Base-by-base conservation (phyloP, 2,113 vertebrate species). In the Pycnonotus jocosus region DNA sequence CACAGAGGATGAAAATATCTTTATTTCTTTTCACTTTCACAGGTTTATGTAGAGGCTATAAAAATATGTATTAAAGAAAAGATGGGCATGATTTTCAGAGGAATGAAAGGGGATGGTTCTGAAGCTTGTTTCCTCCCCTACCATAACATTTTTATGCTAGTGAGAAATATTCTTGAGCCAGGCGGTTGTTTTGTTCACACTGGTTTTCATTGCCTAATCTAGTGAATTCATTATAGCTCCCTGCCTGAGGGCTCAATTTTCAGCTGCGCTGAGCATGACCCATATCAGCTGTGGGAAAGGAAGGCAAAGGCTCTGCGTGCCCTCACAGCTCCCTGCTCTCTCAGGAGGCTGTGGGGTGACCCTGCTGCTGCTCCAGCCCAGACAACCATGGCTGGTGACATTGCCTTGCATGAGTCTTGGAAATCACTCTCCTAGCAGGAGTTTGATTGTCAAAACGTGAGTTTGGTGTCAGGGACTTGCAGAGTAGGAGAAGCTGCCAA, bases 151-250 rank as follows among this genome's bases (percentile, higher is more conserved):
- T 88, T 93, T 73, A 74, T 6, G 2, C 17, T 24, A 78, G 61
- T 6, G 3, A 0, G 1, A 93, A 86, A 88, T 78, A 90, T 90
- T 94, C 69, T 93, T 86, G 76, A 86, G 53, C 83, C 88, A 96
- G 92, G 90, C 93, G 83, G 82, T 92, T 96, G 92, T 90, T 96
- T 94, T 96, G 79, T 90, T 95, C 96, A 78, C 79, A 53, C 28
- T 90, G 90, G 82, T 71, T 94, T 96, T 93, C 94, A 88, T 77
- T 93, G 88, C 79, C 94, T 96, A 83, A 90, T 93, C 94, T 86
- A 81, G 65, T 86, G 93, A 96, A 96, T 96, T 88, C 93, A 93
- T 96, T 94, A 93, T n/a, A 93, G 93, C 47, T 96, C 81, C 47
- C 76, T 9, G 93, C 94, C 93, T 66, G 79, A 64, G 94, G 96